These are phyloP conservation scores for Eurystomus glaucurus DNA, from an alignment of 2,797 vertebrate species.

Conservation along the genomic window DNA sequence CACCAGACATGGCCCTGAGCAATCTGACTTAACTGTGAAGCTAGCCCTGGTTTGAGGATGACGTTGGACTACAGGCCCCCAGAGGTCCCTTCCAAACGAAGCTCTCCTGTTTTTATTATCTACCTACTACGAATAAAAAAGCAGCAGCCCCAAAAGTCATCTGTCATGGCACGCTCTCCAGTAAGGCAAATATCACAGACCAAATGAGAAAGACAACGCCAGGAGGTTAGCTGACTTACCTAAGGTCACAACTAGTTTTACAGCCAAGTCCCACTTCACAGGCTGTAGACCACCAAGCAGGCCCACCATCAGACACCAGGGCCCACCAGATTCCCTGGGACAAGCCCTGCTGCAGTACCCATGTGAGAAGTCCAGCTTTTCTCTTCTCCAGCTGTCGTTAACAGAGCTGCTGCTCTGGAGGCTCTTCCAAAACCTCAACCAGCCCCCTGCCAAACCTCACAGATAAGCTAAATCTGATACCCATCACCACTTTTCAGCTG, in stretches of 20 bases:
- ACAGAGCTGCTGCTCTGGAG: background rate
- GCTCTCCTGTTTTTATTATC: background rate
- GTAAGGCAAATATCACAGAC: background rate
- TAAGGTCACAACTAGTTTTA: background rate
- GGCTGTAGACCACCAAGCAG: background rate
- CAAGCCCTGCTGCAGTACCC: background rate
- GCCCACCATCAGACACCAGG: background rate
- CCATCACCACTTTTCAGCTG: background rate
- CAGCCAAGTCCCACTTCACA: background rate
- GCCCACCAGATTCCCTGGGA: background rate
- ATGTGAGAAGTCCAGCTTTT: rapidly evolving
- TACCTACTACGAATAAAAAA: background rate
- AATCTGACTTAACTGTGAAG: background rate
- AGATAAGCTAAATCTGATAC: background rate
- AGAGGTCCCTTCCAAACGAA: background rate
- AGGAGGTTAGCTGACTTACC: background rate
- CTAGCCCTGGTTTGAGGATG: background rate
- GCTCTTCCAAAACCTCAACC: background rate
- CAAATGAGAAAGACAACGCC: rapidly evolving
- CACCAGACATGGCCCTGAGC: background rate
- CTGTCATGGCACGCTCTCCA: background rate
- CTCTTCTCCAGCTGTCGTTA: background rate
- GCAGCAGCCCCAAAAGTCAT: background rate
- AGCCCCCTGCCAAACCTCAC: background rate
- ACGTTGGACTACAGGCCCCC: background rate